A percentile compares a stretch with the other conserved stretches of the same genome.
Conservation (phyloP, 2,888 invertebrate species). For the Eugnorisma glareosa region DNA sequence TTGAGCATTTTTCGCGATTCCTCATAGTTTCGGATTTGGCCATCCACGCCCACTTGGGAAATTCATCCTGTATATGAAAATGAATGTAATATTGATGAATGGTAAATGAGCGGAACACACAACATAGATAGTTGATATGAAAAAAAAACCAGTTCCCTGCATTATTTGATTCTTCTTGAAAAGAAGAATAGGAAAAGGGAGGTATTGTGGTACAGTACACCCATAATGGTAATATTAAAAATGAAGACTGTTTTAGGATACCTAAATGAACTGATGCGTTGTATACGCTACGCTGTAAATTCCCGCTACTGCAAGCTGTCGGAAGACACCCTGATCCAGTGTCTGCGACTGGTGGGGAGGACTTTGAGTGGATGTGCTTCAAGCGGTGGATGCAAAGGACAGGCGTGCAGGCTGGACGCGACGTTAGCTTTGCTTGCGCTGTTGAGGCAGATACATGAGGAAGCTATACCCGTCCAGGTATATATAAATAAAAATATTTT, state of each 20-base stretch:
- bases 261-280: slow-evolving; percentile 84
- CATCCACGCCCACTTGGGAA: too few species aligned
- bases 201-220: background rate
- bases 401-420: slow-evolving; percentile 82
- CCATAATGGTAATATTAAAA: background rate
- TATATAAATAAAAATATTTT: too few species aligned
- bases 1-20: too few species aligned
- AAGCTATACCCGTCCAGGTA: slow-evolving; percentile 83
- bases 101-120: background rate
- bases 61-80: too few species aligned
- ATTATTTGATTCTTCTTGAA: too few species aligned
- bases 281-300: slow-evolving; percentile 80
- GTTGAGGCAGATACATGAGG: slow-evolving; percentile 75
- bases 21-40: too few species aligned
- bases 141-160: background rate
- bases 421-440: slow-evolving; percentile 79
- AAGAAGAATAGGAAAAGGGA: too few species aligned
- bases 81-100: background rate
- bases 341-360: slow-evolving; percentile 73
- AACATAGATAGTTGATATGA: background rate
- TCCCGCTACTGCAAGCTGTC: slow-evolving; percentile 81
- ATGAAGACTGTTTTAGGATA: slow-evolving; percentile 76
- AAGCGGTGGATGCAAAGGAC: slow-evolving; percentile 84
- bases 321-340: slow-evolving; percentile 78
- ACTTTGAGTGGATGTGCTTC: slow-evolving; percentile 78